Evolutionary conservation across 2,113 vertebrate genomes (phyloP).

Genomic region (Callionymus lyra): DNA sequence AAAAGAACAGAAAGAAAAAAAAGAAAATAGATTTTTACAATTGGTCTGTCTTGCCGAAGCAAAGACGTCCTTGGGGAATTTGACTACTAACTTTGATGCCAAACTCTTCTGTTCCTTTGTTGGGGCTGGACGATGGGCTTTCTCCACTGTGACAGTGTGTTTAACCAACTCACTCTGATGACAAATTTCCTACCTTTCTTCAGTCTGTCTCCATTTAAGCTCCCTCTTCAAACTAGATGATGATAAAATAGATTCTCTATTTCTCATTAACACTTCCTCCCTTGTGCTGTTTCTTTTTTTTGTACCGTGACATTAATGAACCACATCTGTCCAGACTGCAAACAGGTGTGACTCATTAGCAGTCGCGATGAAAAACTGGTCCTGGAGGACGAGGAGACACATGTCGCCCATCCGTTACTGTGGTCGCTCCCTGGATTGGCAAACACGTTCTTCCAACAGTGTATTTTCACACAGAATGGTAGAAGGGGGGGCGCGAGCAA

Average conservation of each 20-base stretch:
- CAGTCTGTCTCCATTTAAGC: constrained; percentile 73
- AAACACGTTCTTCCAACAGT: neutral
- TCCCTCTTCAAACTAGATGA: constrained; percentile 64
- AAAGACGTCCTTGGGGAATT: constrained; percentile 99
- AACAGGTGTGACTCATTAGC: neutral
- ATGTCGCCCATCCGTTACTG: neutral
- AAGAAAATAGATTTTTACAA: constrained; percentile 52
- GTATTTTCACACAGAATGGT: no score
- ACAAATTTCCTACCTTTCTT: constrained; percentile 59
- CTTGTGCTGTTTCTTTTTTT: neutral
- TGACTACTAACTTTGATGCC: constrained; percentile 99
- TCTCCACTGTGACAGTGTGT: constrained; percentile 55
- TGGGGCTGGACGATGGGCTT: constrained; percentile 78
- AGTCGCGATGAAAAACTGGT: neutral
- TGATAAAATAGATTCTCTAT: constrained; percentile 2
- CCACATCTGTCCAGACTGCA: constrained; percentile 1
- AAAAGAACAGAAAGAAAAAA: constrained; percentile 30
- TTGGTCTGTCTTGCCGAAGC: constrained; percentile 80
- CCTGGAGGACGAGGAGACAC: neutral
- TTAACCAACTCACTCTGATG: constrained; percentile 19
- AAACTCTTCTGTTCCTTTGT: constrained; percentile 78
- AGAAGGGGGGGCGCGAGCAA: no score
- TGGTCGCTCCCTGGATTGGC: neutral
- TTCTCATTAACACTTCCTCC: neutral
- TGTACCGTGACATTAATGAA: constrained; percentile 6